Evolutionary conservation across 2,113 vertebrate genomes (phyloP).

Genomic region (Ancistrus triradiatus): DNA sequence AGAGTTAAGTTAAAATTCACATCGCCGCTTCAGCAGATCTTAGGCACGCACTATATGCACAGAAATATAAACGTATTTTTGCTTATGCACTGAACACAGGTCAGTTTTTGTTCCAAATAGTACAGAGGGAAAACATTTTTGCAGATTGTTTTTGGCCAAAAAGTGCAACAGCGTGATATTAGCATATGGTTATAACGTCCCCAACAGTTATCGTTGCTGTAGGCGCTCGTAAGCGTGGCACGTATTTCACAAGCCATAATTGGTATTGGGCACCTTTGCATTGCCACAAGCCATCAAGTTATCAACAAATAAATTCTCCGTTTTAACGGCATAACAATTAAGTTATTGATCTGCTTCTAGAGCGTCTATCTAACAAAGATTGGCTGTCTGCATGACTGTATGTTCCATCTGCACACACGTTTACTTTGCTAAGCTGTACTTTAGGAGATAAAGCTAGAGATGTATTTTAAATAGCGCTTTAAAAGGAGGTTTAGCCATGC

Average conservation of each 20-base stretch:
- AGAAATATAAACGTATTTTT: background rate
- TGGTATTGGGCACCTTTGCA: no score
- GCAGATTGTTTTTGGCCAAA: no score
- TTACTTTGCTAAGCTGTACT: constrained; percentile 23
- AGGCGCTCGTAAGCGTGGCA: background rate
- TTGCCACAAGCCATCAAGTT: no score
- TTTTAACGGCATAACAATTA: no score
- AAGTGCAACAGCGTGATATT: no score
- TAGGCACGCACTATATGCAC: background rate
- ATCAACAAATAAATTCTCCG: no score
- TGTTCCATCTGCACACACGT: background rate
- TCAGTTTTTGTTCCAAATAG: background rate
- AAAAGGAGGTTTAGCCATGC: constrained; percentile 12
- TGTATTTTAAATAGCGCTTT: constrained; percentile 25
- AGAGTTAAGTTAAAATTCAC: no score
- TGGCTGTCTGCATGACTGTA: background rate
- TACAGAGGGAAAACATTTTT: no score
- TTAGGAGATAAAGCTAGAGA: constrained; percentile 27
- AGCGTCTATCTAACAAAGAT: no score
- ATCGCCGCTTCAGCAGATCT: background rate
- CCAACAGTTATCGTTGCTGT: background rate
- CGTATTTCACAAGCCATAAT: background rate
- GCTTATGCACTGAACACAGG: background rate
- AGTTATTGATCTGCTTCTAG: no score
- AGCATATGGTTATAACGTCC: no score